Percentiles rank a stretch among this genome's conserved stretches.
Conservation (phyloP, 2,113 vertebrate genomes). For the Pachyramphus minor region DNA sequence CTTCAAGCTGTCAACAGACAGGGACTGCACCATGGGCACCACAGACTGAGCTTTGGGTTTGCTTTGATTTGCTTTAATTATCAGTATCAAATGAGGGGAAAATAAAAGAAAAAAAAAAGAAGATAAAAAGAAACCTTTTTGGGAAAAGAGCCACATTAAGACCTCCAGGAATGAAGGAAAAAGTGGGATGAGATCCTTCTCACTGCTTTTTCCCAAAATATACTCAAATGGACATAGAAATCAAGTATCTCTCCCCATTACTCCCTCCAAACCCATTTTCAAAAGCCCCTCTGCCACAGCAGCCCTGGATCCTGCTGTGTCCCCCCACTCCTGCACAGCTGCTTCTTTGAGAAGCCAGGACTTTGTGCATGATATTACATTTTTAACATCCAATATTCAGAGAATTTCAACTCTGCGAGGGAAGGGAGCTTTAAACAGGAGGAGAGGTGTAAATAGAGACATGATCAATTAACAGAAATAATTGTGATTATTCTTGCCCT, state of each 20-base stretch:
- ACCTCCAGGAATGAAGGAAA: neutral
- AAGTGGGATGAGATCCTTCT: neutral
- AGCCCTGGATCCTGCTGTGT: neutral
- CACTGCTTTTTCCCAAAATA: neutral
- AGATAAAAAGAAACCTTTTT: neutral
- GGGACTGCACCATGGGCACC: accelerated
- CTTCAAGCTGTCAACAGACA: neutral
- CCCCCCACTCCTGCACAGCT: neutral
- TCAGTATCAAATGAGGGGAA: accelerated
- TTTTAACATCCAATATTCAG: neutral
- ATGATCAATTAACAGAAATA: neutral
- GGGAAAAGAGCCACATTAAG: accelerated
- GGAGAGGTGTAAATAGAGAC: neutral
- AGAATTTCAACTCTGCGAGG: neutral
- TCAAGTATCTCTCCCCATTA: neutral
- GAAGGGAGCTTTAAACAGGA: neutral
- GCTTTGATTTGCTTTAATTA: neutral
- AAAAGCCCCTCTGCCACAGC: neutral
- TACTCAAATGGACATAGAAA: neutral
- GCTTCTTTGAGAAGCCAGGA: neutral
- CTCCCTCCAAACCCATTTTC: neutral
- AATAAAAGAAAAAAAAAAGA: neutral
- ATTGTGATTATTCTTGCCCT: neutral
- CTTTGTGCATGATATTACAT: accelerated
- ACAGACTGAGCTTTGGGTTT: neutral